Percentiles rank a stretch among this genome's conserved stretches.
Conservation (phyloP, 2,113 vertebrate genomes). For the Melierax canorus region DNA sequence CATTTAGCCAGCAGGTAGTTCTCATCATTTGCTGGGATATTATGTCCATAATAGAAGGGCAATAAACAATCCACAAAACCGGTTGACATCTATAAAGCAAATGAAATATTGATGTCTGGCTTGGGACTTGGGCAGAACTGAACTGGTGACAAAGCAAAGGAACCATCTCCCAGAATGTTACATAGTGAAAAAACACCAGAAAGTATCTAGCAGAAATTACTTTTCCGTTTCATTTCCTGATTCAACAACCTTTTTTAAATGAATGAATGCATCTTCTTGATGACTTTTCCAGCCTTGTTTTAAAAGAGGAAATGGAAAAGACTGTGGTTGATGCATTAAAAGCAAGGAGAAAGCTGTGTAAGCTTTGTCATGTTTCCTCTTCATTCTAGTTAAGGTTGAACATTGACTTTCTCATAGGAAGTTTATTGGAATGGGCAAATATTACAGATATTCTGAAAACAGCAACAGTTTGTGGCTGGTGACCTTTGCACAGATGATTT, state of each 20-base stretch:
- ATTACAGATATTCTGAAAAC: not conserved
- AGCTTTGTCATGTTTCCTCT: constrained; percentile 46
- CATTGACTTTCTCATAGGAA: not conserved
- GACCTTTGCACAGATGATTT: not conserved
- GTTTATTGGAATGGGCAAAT: not conserved
- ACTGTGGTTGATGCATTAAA: constrained; percentile 38
- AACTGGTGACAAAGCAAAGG: not conserved
- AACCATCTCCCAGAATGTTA: not conserved
- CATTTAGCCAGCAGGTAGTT: not conserved
- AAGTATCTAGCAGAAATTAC: constrained; percentile 33
- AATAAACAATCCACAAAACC: not conserved
- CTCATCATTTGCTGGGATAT: not conserved
- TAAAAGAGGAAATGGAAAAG: constrained; percentile 69
- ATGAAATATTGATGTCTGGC: not conserved
- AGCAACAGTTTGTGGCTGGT: not conserved
- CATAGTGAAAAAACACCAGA: not conserved
- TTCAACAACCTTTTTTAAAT: constrained; percentile 60
- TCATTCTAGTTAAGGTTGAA: constrained; percentile 26
- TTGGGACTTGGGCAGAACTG: not conserved
- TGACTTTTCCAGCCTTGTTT: constrained; percentile 71
- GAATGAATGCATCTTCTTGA: constrained; percentile 63
- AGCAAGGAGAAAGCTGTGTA: not conserved
- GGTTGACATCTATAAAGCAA: not conserved
- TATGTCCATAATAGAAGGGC: not conserved
- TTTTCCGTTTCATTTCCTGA: constrained; percentile 71